Conservation (phyloP, 2,888 invertebrate genomes). For the Axea sp. region DNA sequence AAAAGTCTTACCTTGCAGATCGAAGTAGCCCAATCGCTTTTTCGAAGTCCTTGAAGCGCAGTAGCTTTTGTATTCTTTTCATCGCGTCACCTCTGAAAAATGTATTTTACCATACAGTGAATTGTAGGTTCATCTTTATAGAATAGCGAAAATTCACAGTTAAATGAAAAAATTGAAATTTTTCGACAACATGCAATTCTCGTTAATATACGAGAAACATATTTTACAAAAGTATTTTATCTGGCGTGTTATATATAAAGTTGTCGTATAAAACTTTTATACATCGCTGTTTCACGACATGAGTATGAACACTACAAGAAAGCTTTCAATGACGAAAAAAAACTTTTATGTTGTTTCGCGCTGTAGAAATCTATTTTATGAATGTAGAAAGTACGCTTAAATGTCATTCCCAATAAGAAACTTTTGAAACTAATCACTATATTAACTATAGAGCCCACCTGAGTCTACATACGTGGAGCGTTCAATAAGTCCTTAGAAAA, state of each 20-base stretch:
- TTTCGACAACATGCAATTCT: constrained; percentile 42
- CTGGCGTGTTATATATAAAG: constrained; percentile 49
- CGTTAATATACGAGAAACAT: constrained; percentile 47
- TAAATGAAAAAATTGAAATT: constrained; percentile 58
- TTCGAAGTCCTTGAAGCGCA: constrained; percentile 87
- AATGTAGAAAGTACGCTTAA: constrained; percentile 49
- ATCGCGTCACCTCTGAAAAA: constrained; percentile 88
- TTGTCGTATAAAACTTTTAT: constrained; percentile 57
- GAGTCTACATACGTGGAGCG: constrained; percentile 30
- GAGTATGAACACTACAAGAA: constrained; percentile 59
- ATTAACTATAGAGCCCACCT: constrained; percentile 55
- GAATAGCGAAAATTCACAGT: not conserved
- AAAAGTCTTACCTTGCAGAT: constrained; percentile 83
- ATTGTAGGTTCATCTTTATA: constrained; percentile 1
- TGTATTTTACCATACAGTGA: constrained; percentile 38
- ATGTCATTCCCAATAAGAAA: constrained; percentile 46
- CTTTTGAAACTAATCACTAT: constrained; percentile 52
- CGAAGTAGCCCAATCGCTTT: constrained; percentile 90
- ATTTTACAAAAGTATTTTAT: constrained; percentile 54
- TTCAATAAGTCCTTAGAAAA: not conserved
- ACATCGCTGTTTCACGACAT: constrained; percentile 48
- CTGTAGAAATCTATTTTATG: constrained; percentile 58
- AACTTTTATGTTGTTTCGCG: constrained; percentile 54
- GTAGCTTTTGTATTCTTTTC: constrained; percentile 89
- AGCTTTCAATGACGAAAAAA: constrained; percentile 56